Conservation (phyloP, 2,113 vertebrate species). For the Vanacampus margaritifer region DNA sequence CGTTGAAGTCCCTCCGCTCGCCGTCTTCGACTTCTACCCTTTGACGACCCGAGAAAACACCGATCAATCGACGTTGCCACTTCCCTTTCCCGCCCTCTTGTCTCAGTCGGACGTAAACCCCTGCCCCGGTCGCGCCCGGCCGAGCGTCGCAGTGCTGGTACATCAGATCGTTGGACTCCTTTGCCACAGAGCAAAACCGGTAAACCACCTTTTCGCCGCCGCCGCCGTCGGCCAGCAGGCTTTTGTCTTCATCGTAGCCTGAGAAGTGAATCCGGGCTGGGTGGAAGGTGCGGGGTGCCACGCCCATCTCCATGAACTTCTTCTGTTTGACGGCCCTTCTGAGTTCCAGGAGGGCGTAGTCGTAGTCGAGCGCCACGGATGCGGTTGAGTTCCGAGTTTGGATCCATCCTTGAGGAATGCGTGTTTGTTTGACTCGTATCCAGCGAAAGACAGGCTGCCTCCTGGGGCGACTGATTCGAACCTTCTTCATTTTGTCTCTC, state of each 20-base stretch:
- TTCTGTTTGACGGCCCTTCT: constrained; percentile 76
- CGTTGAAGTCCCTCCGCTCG: constrained; percentile 83
- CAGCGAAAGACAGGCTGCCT: constrained; percentile 81
- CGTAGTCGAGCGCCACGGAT: constrained; percentile 77
- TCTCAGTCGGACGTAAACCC: constrained; percentile 84
- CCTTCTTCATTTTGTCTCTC: not conserved
- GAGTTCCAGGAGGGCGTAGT: constrained; percentile 89
- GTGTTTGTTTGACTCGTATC: constrained; percentile 83
- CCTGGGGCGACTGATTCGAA: constrained; percentile 28
- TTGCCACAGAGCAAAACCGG: constrained; percentile 85
- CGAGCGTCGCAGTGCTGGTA: constrained; percentile 91
- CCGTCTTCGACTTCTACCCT: constrained; percentile 83
- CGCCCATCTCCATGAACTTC: constrained; percentile 84
- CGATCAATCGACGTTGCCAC: constrained; percentile 88
- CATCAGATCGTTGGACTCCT: constrained; percentile 84
- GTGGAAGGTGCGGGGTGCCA: constrained; percentile 73
- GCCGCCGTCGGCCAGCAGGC: constrained; percentile 50
- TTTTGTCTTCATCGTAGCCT: constrained; percentile 84
- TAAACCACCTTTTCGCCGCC: constrained; percentile 79
- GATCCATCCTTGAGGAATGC: constrained; percentile 87
- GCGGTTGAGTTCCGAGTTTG: constrained; percentile 41
- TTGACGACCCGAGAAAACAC: constrained; percentile 86
- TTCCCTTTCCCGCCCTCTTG: constrained; percentile 51
- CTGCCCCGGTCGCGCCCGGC: constrained; percentile 83
- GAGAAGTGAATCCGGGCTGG: constrained; percentile 89